These are phyloP conservation scores for Cecidostiba fungosa DNA, from an alignment of 2,888 invertebrate species.

Conservation along the genomic window DNA sequence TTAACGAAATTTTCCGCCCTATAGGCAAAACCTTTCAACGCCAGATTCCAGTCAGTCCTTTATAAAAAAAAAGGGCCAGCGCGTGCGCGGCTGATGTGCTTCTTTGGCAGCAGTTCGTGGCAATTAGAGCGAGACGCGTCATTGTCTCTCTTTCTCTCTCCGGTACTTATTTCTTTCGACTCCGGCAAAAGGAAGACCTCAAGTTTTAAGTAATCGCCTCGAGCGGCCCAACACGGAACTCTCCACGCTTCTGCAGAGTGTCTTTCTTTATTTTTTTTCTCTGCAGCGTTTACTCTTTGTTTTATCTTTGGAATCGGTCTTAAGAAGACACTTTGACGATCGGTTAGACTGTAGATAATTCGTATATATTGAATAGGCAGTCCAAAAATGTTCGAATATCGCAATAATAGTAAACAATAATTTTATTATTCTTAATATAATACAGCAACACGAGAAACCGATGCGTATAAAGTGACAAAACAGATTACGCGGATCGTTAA, in stretches of 20 bases:
- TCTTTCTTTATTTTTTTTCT: background rate
- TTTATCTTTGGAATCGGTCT: background rate
- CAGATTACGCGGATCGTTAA: conserved; percentile 57
- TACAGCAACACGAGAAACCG: background rate
- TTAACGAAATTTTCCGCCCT: background rate
- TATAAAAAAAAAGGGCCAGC: background rate
- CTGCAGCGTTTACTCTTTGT: background rate
- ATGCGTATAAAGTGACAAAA: conserved; percentile 11
- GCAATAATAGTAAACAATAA: no score
- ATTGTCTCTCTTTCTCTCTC: conserved; percentile 3
- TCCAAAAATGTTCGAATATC: no score
- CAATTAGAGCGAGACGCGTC: conserved; percentile 47
- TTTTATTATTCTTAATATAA: no score
- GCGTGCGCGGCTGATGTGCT: conserved; percentile 7
- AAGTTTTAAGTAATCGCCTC: conserved; percentile 47
- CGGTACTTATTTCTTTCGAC: conserved; percentile 10
- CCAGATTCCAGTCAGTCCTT: no score
- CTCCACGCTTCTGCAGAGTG: background rate
- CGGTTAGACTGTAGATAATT: background rate
- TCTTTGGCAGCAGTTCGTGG: conserved; percentile 45
- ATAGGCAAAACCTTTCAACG: conserved; percentile 11
- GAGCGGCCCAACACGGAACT: conserved; percentile 38
- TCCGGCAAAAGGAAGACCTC: conserved; percentile 22
- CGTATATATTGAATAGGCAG: no score
- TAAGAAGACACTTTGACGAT: background rate